Conservation (phyloP, 2,113 vertebrate species). For the Carollia perspicillata region DNA sequence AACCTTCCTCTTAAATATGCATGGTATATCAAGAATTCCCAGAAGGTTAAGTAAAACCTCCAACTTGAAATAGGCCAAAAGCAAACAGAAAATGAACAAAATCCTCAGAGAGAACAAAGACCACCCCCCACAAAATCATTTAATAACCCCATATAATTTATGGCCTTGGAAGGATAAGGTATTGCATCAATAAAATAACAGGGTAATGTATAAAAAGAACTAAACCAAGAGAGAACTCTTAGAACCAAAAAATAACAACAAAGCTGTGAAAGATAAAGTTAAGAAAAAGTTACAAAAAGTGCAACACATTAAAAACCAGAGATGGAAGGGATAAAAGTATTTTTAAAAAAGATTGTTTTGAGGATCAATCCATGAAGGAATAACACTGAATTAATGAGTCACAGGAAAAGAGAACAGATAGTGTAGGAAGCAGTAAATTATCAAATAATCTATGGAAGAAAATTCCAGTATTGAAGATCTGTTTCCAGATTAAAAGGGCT, state of each 20-base stretch:
- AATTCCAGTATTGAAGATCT: neutral
- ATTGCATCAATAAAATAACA: neutral
- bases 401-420: neutral
- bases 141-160: neutral
- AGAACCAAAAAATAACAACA: neutral
- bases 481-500: neutral
- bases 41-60: neutral
- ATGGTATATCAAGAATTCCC: neutral
- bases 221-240: neutral
- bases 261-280: neutral
- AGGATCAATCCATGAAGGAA: neutral
- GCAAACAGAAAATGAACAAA: neutral
- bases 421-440: neutral
- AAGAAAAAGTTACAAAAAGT: neutral
- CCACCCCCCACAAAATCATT: neutral
- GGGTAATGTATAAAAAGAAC: neutral
- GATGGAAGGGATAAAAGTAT: neutral
- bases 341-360: neutral
- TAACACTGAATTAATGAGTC: neutral
- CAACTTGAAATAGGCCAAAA: neutral
- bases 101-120: neutral
- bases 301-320: neutral
- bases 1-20: neutral
- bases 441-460: neutral
- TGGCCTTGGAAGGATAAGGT: neutral